Percentiles rank a stretch among this genome's conserved stretches.
These are phyloP conservation scores for Phocoena sinus DNA, from an alignment of 2,113 vertebrate genomes.

Conservation along the genomic window DNA sequence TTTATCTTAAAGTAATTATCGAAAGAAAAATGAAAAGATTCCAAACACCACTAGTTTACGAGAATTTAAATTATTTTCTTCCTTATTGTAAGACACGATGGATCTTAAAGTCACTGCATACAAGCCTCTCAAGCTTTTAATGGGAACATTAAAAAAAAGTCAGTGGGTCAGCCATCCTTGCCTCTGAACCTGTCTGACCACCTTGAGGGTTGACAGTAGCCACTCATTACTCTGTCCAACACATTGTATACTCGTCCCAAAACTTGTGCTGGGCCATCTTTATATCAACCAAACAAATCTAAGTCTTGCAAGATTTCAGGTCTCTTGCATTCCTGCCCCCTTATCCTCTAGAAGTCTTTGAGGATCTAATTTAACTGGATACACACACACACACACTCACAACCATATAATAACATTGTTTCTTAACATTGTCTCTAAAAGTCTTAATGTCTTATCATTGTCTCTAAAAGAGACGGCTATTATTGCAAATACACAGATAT, in stretches of 20 bases:
- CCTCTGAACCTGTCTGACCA: background rate
- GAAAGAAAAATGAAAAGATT: slow-evolving; percentile 46
- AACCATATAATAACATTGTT: too few species aligned
- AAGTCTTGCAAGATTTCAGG: background rate
- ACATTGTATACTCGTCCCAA: background rate
- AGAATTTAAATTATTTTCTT: slow-evolving; percentile 33
- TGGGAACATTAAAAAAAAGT: background rate
- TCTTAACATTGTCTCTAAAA: too few species aligned
- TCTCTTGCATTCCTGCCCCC: background rate
- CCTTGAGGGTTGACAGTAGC: background rate
- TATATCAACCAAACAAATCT: background rate
- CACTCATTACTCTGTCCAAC: background rate
- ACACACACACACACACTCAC: background rate
- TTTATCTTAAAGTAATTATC: slow-evolving; percentile 37
- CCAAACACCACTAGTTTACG: background rate
- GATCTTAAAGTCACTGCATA: background rate
- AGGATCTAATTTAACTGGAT: background rate
- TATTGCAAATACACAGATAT: too few species aligned
- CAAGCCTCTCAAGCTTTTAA: background rate
- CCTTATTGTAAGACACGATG: background rate
- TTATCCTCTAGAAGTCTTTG: background rate
- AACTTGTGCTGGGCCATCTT: background rate
- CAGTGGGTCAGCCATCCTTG: background rate
- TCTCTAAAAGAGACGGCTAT: too few species aligned
- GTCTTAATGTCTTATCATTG: too few species aligned